Percentiles rank a stretch among this genome's conserved stretches.
Conservation (phyloP, 2,797 vertebrate species). For the Clarias laeviceps region DNA sequence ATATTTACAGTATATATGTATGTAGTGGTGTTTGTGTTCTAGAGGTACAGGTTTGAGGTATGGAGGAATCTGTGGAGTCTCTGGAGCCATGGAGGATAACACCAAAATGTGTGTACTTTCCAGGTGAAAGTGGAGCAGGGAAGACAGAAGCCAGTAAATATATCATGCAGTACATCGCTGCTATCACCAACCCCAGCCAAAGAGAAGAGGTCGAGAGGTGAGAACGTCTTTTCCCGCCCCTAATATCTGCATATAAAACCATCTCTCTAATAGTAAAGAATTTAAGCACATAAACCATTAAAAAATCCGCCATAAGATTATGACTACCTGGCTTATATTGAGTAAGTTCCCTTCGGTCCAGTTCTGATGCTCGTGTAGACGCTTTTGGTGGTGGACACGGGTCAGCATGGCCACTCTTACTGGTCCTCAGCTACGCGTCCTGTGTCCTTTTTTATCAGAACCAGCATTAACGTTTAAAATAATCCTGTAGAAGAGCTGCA, state of each 20-base stretch:
- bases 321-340: too few relatives aligned
- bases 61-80: too few relatives aligned
- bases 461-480: too few relatives aligned
- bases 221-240: conserved; percentile 46
- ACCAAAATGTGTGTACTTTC: conserved; percentile 1
- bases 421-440: too few relatives aligned
- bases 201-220: conserved; percentile 89
- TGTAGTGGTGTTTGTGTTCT: background rate
- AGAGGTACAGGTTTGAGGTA: background rate
- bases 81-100: background rate
- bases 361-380: too few relatives aligned
- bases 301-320: too few relatives aligned
- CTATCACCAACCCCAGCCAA: conserved; percentile 90
- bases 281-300: background rate
- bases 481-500: too few relatives aligned
- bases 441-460: too few relatives aligned
- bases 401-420: too few relatives aligned
- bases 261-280: background rate
- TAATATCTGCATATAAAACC: background rate
- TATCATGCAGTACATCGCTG: conserved; percentile 95
- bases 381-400: too few relatives aligned
- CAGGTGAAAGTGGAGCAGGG: conserved; percentile 91
- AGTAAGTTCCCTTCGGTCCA: too few relatives aligned
- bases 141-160: conserved; percentile 95
- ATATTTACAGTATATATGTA: background rate